Conservation (phyloP, 2,113 vertebrate genomes). For the Aleadryas rufinucha region DNA sequence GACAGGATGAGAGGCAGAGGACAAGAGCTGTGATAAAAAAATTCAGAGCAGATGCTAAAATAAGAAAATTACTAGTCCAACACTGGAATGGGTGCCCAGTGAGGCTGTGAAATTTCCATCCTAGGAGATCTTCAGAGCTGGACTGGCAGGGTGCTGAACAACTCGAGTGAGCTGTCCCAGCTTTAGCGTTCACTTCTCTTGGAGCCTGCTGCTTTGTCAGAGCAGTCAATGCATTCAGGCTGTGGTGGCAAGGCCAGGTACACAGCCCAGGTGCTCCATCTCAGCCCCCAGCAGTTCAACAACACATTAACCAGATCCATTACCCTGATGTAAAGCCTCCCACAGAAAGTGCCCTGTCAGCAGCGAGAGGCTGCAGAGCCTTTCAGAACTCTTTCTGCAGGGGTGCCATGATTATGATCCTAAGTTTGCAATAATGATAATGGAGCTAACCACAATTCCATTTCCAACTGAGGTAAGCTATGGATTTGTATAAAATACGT, state of each 20-base stretch:
- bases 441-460: conserved; percentile 23
- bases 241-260: fast-evolving
- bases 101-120: neutral
- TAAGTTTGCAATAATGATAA: conserved; percentile 53
- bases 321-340: neutral
- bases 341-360: neutral
- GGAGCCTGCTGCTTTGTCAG: neutral
- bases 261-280: neutral
- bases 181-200: fast-evolving
- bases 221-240: neutral
- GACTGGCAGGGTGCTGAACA: neutral
- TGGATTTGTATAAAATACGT: conserved; percentile 63
- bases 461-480: conserved; percentile 56
- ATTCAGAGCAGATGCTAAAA: neutral
- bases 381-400: conserved; percentile 18
- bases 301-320: neutral
- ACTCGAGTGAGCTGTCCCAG: neutral
- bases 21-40: neutral
- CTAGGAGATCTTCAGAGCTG: neutral
- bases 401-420: conserved; percentile 31
- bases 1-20: neutral
- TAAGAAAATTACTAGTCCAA: neutral
- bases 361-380: neutral
- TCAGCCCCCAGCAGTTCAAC: neutral
- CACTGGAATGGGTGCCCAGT: neutral